Conservation (phyloP, 2,797 vertebrate species). For the Scyliorhinus canicula region DNA sequence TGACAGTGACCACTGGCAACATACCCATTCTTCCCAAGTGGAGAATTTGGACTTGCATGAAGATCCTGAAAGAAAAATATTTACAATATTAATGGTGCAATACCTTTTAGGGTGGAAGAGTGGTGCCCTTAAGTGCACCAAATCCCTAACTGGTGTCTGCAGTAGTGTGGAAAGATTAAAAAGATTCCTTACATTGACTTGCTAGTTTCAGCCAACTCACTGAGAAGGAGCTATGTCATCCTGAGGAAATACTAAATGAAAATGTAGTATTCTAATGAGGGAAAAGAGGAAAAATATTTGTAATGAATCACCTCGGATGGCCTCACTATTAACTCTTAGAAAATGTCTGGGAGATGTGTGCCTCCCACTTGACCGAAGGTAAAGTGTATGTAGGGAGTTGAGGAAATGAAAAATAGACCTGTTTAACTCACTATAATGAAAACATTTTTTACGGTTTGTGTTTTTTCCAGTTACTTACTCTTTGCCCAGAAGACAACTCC, state of each 20-base stretch:
- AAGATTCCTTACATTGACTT: background rate
- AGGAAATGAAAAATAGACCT: background rate
- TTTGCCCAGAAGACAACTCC: constrained; percentile 85
- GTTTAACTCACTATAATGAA: background rate
- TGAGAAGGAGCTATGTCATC: background rate
- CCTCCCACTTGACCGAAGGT: background rate
- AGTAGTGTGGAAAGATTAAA: background rate
- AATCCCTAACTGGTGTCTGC: background rate
- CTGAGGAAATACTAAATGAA: background rate
- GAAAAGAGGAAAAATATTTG: background rate
- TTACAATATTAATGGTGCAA: background rate
- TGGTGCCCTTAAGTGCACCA: background rate
- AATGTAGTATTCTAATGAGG: background rate
- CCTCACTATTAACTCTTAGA: background rate
- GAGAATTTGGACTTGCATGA: background rate
- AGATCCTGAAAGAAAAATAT: background rate
- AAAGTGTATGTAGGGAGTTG: background rate
- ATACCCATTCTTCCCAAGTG: background rate
- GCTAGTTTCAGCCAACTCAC: background rate
- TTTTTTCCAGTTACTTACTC: constrained; percentile 73
- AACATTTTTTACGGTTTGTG: background rate
- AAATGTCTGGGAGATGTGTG: background rate
- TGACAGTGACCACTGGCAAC: background rate
- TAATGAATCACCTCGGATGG: background rate
- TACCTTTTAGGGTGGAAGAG: background rate